Base-by-base conservation (phyloP, 2,888 invertebrate genomes). In the Stenolophus ochropezus region DNA sequence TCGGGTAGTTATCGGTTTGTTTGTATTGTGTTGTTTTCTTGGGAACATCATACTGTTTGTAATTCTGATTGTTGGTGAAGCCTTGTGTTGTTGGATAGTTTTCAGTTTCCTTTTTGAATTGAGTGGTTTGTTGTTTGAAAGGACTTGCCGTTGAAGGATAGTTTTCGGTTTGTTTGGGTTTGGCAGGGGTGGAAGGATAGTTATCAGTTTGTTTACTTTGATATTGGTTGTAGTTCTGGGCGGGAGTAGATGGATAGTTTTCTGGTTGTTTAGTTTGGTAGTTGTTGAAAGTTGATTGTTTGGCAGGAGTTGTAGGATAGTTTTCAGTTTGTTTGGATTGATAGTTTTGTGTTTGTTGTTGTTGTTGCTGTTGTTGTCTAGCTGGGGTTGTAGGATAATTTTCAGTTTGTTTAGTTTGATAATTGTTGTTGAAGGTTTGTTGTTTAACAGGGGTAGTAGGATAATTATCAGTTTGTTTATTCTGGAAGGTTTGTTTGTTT, bases 1-100 rank as follows among this genome's bases (percentile, higher is more conserved):
- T 88, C 14, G 88, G 88, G 81, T 86, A 86, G 83, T 85, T 86
- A n/a, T 86, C 86, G 82, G 84, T 76, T 83, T 87, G 85, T 83
- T 86, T 86, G 8, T 84, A 80, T 2, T 86, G 85, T 80, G 86
- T 86, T 14, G 87, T 86, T 83, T 87, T 87, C 53, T 87, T 87
- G 49, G 78, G 82, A 18, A 82, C 53, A 27, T 86, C 85, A 53
- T 85, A 85, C 75, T 84, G 84, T 73, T 84, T 85, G 73, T 85
- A 86, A 61, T 85, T 84, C 14, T 85, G 84, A 56, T 84, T 86
- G 75, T 85, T 86, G 25, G 84, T 86, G 18, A 86, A 86, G 5
- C 56, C 56, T 8, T 83, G 74, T 5, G 84, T 81, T 47, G 83
- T 83, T 65, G 85, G 84, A 74, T 85, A 86, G 77, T 86, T 85